Base-by-base conservation (phyloP, 2,797 vertebrate genomes). In the Arremon brunneinucha region DNA sequence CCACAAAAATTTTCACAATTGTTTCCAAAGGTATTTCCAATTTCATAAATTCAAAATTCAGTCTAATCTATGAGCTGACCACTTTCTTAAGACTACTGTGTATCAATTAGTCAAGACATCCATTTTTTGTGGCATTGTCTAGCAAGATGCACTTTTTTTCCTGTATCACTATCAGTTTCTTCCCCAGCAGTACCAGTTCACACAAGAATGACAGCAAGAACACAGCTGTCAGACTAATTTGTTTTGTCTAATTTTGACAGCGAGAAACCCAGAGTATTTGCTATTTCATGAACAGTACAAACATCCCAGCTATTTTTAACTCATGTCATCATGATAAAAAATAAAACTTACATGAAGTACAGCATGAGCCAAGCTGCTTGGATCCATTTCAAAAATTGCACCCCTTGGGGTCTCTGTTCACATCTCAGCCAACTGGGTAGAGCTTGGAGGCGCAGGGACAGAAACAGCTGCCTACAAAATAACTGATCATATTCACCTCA, bases 251-350 rank as follows among this genome's bases (percentile, higher is more conserved):
- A 75, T 85, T 94, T 71, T 94, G 90, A 93, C 81, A 89, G 60
- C 0, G 0, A 93, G 65, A 89, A 93, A 93, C 28, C 9, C 49
- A 43, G 60, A 93, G 44, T 85, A 64, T 89, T 92, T 92, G 57
- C 39, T 95, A 65, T 91, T 95, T 93, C 82, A 81, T 78, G 79
- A 94, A 62, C 53, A 89, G 57, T 65, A 85, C 26, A 74, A 93
- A 89, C 35, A 80, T 87, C 46, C 34, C 32, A 39, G 62, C 28
- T 95, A 95, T 97, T 94, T 97, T 96, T 95, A 95, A 65, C 79
- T 62, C 67, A 32, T 80, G 68, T 69, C 89, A 87, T 78, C 69
- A 65, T 72, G 87, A 93, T 93, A 34, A 89, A 91, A 95, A 93
- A 81, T 89, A 85, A 94, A 90, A 80, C 81, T 87, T 71, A 92